Base-by-base conservation (phyloP, 2,888 invertebrate species). In the Hymenopus coronatus region DNA sequence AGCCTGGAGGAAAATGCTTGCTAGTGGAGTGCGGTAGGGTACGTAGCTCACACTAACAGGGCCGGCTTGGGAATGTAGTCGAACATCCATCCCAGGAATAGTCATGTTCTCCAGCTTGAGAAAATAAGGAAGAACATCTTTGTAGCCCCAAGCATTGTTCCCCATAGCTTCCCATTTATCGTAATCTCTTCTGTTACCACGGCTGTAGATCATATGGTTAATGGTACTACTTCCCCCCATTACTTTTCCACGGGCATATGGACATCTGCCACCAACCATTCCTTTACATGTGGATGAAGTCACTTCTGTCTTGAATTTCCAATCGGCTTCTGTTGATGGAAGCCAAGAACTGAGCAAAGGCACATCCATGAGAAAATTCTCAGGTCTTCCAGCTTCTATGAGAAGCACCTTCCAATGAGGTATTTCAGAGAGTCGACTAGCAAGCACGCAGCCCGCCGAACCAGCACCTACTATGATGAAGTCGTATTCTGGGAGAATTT, bases 11-110 rank as follows among this genome's bases (percentile, higher is more conserved):
- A 95, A 96, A 0, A 95, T 94, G 0, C 96, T 95, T 0, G 97
- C 96, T 88, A 98, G 93, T 0, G 98, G 97, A 0, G 98, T 98
- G 90, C 97, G 96, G 93, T 96, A 98, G 0, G 98, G 97, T 0
- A 97, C 96, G 28, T 88, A 28, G 25, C 28, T 20, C 4, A 88
- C 70, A 25, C 25, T n/a, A 40, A 88, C 40, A 4, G 33, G 82
- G 3, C 84, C 84, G 7, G 9, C 20, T 9, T n/a, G 46, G 9
- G 82, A 82, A 20, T 84, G 83, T 30, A 28, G 7, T 28, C 9
- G 30, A n/a, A 9, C 0, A 1, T 27, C 9, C 54, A 85, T 14
- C 14, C 20, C 46, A 27, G 20, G 46, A 14, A 85, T 70, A 27
- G 25, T 15, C 87, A 87, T 87, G 33, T 92, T 91, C 89, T 93